These are phyloP conservation scores for Plectus sambesii DNA, from an alignment of 1,140 invertebrate species.

Conservation along the genomic window DNA sequence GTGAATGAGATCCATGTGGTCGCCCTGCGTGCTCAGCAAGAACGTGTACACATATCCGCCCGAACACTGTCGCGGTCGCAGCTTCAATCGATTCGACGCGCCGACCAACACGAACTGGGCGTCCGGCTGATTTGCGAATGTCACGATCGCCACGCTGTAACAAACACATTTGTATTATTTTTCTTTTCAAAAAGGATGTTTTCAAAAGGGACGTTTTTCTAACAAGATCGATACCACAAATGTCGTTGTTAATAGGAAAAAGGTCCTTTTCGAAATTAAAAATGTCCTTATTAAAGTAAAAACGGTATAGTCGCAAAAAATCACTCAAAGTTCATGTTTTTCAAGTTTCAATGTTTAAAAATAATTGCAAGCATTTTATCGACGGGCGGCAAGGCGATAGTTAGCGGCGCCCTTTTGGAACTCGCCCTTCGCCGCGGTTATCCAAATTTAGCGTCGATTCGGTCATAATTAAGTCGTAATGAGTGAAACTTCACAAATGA, in stretches of 20 bases:
- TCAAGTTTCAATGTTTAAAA: too few relatives aligned
- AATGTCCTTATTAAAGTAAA: too few relatives aligned
- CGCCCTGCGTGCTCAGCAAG: constrained; percentile 52
- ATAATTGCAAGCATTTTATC: too few relatives aligned
- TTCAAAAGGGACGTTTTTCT: neutral
- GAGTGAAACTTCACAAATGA: too few relatives aligned
- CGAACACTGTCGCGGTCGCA: constrained; percentile 68
- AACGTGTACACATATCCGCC: constrained; percentile 78
- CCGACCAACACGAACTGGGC: constrained; percentile 69
- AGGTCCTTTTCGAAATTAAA: too few relatives aligned
- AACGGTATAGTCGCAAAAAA: too few relatives aligned
- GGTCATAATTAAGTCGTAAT: too few relatives aligned
- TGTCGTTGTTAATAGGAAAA: neutral
- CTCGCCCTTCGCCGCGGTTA: too few relatives aligned
- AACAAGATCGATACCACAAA: constrained; percentile 13
- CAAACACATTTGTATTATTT: constrained; percentile 16
- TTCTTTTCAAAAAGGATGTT: neutral
- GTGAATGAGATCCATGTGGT: constrained; percentile 76
- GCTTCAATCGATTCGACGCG: constrained; percentile 73
- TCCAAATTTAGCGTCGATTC: too few relatives aligned
- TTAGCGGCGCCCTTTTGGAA: too few relatives aligned
- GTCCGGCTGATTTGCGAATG: constrained; percentile 61
- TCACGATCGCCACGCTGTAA: constrained; percentile 59
- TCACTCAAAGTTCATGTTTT: too few relatives aligned
- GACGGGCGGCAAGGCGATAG: too few relatives aligned